Evolutionary conservation across 2,888 invertebrate species (phyloP), one percentile per base, ranked within the genome.

Genomic region (Eumacrocentrus americanus): DNA sequence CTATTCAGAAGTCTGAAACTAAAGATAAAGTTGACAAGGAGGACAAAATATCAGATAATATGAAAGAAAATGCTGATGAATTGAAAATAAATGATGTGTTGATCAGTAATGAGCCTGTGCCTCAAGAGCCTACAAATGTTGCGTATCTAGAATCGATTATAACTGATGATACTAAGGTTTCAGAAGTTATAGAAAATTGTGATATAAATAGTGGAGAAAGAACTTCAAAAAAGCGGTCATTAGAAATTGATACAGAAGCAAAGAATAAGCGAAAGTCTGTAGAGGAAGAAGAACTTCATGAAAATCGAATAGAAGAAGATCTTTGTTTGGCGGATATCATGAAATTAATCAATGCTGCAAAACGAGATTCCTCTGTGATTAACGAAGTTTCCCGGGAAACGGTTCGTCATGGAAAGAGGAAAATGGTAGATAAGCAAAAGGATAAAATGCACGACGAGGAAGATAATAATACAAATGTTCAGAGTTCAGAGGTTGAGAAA

Each of bases 251-350:
- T 14, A 70, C 68, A 1, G 69, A 72, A 1, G 73, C 66, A 35
- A 74, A 73, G 54, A 75, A 70, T 40, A 77, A 77, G 37, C 69
- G 72, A 2, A 75, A 72, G 52, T 68, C 70, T 0, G 44, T 68
- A 0, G 62, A 62, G 2, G 67, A 69, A 2, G 67, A 70, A 2
- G 42, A 52, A 3, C 14, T 51, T 0, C 71, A 75, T 12, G 66
- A 71, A 4, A 59, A 60, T 29, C 16, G 46, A 3, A 53, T 67
- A 0, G 53, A 62, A 1, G 71, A 75, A 2, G 73, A 75, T 46
- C 53, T 70, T n/a, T 68, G 68, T 23, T 58, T 77, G 1, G 70
- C 71, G 0, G 75, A 78, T 56, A 75, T 77, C 7, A 72, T 75
- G 72, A 72, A 73, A 52, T 61, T 77, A 22, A 75, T 76, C 16